phyloP scores from a whole-genome alignment of 2,113 vertebrate species.

The Haemorhous mexicanus region DNA sequence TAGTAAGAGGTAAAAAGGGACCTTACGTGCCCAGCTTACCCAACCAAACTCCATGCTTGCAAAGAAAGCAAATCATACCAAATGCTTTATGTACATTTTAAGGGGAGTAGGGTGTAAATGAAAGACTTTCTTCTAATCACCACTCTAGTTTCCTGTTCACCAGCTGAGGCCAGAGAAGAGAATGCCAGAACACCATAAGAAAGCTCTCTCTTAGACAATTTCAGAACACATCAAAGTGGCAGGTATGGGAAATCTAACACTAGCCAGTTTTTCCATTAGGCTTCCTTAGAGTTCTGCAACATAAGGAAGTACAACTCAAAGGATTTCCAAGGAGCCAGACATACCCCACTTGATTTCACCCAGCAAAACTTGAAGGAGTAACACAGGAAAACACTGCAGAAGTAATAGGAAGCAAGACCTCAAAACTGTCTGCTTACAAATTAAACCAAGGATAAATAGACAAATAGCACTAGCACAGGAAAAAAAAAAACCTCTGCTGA shows the following conservation, averaged over 20 bases:
- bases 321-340: not conserved
- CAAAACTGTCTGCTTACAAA: not conserved
- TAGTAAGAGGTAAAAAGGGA: not conserved
- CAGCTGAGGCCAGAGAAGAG: not conserved
- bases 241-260: not conserved
- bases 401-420: not conserved
- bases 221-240: not conserved
- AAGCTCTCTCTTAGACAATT: not conserved
- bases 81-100: not conserved
- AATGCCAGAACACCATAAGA: not conserved
- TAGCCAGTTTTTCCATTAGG: not conserved
- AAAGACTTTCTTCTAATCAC: not conserved
- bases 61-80: not conserved
- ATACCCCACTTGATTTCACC: not conserved
- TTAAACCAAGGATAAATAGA: not conserved
- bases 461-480: rapidly evolving
- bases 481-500: not conserved
- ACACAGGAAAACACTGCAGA: not conserved
- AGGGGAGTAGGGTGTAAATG: not conserved
- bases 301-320: not conserved
- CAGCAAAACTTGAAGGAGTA: not conserved
- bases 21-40: not conserved
- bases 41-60: not conserved
- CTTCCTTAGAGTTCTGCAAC: not conserved
- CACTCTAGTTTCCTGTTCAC: not conserved